Evolutionary conservation across 2,888 invertebrate genomes (phyloP), one percentile per base, ranked within the genome.

Genomic region (Notocelia uddmanniana): DNA sequence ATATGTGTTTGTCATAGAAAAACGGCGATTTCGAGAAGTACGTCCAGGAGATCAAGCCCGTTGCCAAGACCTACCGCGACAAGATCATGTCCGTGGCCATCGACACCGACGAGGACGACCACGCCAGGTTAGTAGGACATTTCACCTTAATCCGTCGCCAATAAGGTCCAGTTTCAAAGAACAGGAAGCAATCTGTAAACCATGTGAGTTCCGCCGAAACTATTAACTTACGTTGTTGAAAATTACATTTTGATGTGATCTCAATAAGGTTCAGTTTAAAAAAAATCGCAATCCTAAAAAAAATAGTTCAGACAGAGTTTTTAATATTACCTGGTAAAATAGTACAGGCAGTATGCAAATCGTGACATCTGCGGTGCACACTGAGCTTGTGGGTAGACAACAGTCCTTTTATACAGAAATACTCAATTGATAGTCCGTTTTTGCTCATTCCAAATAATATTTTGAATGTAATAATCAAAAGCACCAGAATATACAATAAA

Each of bases 11-110:
- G 83, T 81, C 79, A 50, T 81, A 94, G 95, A 96, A 97, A 87
- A 96, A 95, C 79, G 98, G 97, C 68, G 97, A 98, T 83, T 97
- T 96, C 85, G 97, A 98, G 69, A 96, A 96, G 82, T 95, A 96
- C 84, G 91, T 97, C 50, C 97, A 97, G 15, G 96, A 95, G 19
- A 96, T 98, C 86, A 96, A 96, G 85, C 96, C 96, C 26, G 95
- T 98, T 73, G 99, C 99, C 81, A 97, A 97, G 93, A 95, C 96
- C 80, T 98, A 97, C 96, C 97, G 97, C 87, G 98, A 98, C 88
- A 96, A 96, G 92, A 96, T 99, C 82, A 95, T 99, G 85, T 98
- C 99, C 83, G 99, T 99, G 37, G 97, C 97, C 82, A 98, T 99
- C 88, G 97, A 99, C 90, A 96, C 98, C 62, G 98, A 98, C 84